A percentile compares a stretch with the other conserved stretches of the same genome.
These are phyloP conservation scores for Eupelmus urozonus DNA, from an alignment of 2,888 invertebrate genomes.

Conservation along the genomic window DNA sequence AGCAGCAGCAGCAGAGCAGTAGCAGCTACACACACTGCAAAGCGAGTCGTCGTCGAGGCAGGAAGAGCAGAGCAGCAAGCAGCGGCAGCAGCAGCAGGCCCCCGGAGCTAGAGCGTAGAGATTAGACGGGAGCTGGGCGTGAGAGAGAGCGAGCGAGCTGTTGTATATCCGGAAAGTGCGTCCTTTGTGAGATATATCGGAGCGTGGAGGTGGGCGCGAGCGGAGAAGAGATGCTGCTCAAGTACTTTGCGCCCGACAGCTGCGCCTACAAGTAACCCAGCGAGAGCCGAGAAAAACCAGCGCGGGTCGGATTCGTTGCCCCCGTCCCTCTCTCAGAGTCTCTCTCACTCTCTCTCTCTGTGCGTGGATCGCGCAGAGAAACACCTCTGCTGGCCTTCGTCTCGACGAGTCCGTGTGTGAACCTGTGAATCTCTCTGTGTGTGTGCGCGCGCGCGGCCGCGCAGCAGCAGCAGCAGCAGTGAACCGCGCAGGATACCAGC, in stretches of 20 bases:
- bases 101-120: background rate
- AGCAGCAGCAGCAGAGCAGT: slow-evolving; percentile 6
- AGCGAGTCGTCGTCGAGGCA: too few species aligned
- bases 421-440: background rate
- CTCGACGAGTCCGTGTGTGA: background rate
- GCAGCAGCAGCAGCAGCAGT: background rate
- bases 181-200: too few species aligned
- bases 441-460: background rate
- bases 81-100: background rate
- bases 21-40: too few species aligned
- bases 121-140: background rate
- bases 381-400: background rate
- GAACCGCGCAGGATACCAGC: background rate
- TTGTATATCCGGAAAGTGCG: too few species aligned
- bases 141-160: background rate
- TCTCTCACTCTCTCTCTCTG: background rate
- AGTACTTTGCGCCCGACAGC: slow-evolving; percentile 72
- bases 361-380: background rate
- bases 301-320: background rate
- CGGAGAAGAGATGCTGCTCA: slow-evolving; percentile 72
- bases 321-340: background rate
- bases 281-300: too few species aligned
- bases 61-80: too few species aligned
- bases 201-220: slow-evolving; percentile 1
- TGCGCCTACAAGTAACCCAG: slow-evolving; percentile 68